A percentile compares a stretch with the other conserved stretches of the same genome.
Conservation (phyloP, 2,888 invertebrate species). For the Napeogenes sylphis region DNA sequence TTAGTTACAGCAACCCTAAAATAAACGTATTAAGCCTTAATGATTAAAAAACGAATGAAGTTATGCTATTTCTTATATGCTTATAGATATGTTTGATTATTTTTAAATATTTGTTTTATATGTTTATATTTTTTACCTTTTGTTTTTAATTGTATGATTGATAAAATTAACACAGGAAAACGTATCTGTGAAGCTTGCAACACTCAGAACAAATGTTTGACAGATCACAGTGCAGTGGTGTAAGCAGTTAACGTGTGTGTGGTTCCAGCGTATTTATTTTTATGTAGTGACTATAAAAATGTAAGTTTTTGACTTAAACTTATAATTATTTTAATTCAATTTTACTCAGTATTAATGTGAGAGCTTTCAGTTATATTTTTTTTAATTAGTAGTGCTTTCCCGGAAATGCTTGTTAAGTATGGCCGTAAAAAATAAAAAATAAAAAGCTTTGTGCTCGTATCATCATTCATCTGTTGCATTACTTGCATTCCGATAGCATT, state of each 20-base stretch:
- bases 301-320: slow-evolving; percentile 68
- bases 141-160: not conserved
- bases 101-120: not conserved
- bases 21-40: not conserved
- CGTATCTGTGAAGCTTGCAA: slow-evolving; percentile 40
- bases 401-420: slow-evolving; percentile 59
- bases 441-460: slow-evolving; percentile 64
- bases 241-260: slow-evolving; percentile 69
- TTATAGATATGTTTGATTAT: not conserved
- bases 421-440: slow-evolving; percentile 56
- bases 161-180: slow-evolving; percentile 12
- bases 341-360: slow-evolving; percentile 24
- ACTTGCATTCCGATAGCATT: slow-evolving; percentile 67
- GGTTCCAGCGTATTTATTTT: slow-evolving; percentile 57
- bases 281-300: slow-evolving; percentile 62
- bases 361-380: slow-evolving; percentile 16
- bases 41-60: not conserved
- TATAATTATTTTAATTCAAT: slow-evolving; percentile 33
- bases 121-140: not conserved
- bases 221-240: slow-evolving; percentile 68
- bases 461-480: slow-evolving; percentile 47
- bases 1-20: slow-evolving; percentile 42
- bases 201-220: slow-evolving; percentile 54
- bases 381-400: slow-evolving; percentile 37
- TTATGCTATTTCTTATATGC: too few species aligned